Evolutionary conservation across 1,140 invertebrate species (phyloP).

Genomic region (Drosophila ogumai): DNA sequence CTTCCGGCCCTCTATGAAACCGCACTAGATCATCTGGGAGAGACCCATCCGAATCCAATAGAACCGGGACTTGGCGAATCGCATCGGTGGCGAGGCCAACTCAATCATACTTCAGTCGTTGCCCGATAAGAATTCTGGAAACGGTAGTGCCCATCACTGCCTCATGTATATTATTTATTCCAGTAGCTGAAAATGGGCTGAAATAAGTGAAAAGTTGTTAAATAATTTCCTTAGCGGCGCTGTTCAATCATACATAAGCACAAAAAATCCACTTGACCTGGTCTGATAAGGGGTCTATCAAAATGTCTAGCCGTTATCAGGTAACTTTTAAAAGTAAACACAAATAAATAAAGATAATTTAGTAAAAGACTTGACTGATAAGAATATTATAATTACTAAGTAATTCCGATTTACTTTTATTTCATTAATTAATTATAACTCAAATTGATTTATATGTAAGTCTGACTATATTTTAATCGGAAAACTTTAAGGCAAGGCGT

Average conservation of each 20-base stretch:
- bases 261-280: conserved; percentile 29
- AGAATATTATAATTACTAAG: conserved; percentile 9
- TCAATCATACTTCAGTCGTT: conserved; percentile 41
- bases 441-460: not conserved
- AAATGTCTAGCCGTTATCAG: conserved; percentile 27
- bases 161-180: not conserved
- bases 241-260: not conserved
- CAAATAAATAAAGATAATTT: conserved; percentile 12
- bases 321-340: not conserved
- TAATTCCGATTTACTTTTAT: not conserved
- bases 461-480: not conserved
- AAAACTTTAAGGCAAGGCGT: not conserved
- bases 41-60: conserved; percentile 18
- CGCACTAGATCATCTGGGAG: conserved; percentile 13
- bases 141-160: conserved; percentile 6
- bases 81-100: conserved; percentile 19
- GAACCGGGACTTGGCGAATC: not conserved
- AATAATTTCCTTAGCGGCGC: not conserved
- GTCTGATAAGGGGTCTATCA: conserved; percentile 12
- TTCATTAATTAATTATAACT: not conserved
- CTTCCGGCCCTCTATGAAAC: conserved; percentile 8
- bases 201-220: conserved; percentile 12
- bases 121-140: conserved; percentile 49
- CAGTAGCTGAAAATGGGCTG: conserved; percentile 34
- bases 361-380: conserved; percentile 7